Evolutionary conservation across 2,797 vertebrate species (phyloP).

Genomic region (Lepilemur ruficaudatus): DNA sequence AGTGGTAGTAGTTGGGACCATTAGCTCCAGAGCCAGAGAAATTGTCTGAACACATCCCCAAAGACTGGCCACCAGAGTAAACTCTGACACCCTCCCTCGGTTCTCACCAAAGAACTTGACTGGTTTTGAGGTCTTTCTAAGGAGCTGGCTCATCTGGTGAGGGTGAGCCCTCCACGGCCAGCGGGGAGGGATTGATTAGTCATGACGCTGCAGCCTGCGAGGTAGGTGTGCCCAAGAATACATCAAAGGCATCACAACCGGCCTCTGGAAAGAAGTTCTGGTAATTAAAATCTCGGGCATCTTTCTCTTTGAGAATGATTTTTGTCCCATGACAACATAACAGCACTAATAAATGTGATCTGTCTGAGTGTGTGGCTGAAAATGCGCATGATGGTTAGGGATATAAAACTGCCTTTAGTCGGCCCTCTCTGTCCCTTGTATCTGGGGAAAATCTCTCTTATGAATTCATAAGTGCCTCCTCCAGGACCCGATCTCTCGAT

Average conservation of each 20-base stretch:
- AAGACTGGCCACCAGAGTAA: not conserved
- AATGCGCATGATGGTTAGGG: not conserved
- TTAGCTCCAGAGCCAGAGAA: not conserved
- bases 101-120: not conserved
- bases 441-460: not conserved
- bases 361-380: not conserved
- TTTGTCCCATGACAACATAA: constrained; percentile 18
- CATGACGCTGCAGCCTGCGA: not conserved
- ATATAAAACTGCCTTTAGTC: not conserved
- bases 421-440: not conserved
- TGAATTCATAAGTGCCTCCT: not conserved
- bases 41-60: not conserved
- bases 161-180: accelerated
- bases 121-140: not conserved
- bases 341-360: not conserved
- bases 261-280: not conserved
- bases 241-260: not conserved
- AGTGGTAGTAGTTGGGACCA: not conserved
- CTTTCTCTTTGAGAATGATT: constrained; percentile 28
- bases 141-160: not conserved
- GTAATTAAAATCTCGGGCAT: not conserved
- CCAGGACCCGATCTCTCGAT: not conserved
- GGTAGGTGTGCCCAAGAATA: not conserved
- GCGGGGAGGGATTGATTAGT: not conserved
- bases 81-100: not conserved